Evolutionary conservation across 1,140 invertebrate species (phyloP).

Genomic region (Uloborus diversus): DNA sequence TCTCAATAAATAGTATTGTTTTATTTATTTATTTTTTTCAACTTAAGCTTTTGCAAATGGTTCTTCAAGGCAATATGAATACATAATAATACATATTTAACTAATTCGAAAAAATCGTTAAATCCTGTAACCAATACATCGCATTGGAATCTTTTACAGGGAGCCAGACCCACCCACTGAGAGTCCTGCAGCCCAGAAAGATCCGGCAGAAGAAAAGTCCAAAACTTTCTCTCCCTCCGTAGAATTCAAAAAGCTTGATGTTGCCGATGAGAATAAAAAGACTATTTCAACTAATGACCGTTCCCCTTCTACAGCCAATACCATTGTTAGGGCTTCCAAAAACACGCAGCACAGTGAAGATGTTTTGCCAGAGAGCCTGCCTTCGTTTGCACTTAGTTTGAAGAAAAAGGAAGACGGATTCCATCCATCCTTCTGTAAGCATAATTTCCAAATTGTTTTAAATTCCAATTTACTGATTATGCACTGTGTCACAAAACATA

Average conservation of each 20-base stretch:
- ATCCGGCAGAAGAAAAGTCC: conserved; percentile 1
- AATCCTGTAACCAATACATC: too few relatives aligned
- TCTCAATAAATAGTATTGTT: too few relatives aligned
- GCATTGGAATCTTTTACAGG: background rate
- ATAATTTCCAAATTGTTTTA: too few relatives aligned
- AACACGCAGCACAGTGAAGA: background rate
- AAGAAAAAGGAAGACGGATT: background rate
- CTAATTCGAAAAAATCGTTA: too few relatives aligned
- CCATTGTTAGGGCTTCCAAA: background rate
- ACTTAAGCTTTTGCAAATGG: too few relatives aligned
- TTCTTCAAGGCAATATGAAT: too few relatives aligned
- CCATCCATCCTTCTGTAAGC: background rate
- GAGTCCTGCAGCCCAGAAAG: background rate
- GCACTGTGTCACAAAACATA: too few relatives aligned
- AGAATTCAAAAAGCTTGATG: conserved; percentile 46
- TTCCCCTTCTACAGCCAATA: background rate
- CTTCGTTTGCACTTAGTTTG: background rate
- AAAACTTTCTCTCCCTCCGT: conserved; percentile 49
- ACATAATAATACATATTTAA: too few relatives aligned
- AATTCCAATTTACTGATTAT: too few relatives aligned
- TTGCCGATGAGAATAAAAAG: conserved; percentile 1
- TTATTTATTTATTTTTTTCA: too few relatives aligned
- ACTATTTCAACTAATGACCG: background rate
- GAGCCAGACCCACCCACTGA: conserved; percentile 20
- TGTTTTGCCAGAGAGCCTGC: background rate